These are phyloP conservation scores for Anthophora plumipes DNA, from an alignment of 2,888 invertebrate species.

Conservation along the genomic window DNA sequence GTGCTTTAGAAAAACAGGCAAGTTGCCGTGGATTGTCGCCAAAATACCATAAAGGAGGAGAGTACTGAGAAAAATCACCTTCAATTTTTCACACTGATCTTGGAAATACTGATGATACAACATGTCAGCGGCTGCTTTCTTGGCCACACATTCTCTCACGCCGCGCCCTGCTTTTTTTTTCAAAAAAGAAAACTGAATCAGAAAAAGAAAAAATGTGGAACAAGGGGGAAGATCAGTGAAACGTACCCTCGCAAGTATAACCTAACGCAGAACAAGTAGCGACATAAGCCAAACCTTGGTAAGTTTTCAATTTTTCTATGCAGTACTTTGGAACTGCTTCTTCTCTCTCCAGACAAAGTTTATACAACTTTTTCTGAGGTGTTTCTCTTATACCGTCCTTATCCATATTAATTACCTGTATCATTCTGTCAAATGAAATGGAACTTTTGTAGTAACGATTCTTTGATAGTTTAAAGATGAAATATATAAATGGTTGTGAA, in stretches of 20 bases:
- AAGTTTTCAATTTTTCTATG: constrained; percentile 32
- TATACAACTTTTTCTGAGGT: constrained; percentile 70
- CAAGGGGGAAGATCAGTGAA: neutral
- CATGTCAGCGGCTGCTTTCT: constrained; percentile 60
- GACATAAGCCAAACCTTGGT: constrained; percentile 53
- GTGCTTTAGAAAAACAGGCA: constrained; percentile 91
- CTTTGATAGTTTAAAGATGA: neutral
- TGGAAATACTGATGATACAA: constrained; percentile 48
- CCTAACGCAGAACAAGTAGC: constrained; percentile 71
- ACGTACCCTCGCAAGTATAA: constrained; percentile 62
- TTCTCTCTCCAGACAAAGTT: constrained; percentile 68
- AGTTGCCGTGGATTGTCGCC: constrained; percentile 93
- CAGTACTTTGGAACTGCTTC: constrained; percentile 65
- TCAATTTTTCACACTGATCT: neutral
- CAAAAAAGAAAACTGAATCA: neutral
- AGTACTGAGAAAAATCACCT: constrained; percentile 7
- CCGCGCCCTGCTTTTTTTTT: constrained; percentile 63
- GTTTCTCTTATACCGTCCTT: constrained; percentile 56
- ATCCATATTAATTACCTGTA: constrained; percentile 63
- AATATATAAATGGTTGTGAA: neutral
- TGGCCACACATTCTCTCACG: constrained; percentile 62
- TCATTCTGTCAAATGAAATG: constrained; percentile 61
- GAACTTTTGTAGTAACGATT: neutral
- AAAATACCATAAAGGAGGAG: constrained; percentile 88
- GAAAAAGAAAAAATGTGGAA: neutral